phyloP scores from a whole-genome alignment of 2,797 vertebrate genomes.

The Pseudochirops cupreus region DNA sequence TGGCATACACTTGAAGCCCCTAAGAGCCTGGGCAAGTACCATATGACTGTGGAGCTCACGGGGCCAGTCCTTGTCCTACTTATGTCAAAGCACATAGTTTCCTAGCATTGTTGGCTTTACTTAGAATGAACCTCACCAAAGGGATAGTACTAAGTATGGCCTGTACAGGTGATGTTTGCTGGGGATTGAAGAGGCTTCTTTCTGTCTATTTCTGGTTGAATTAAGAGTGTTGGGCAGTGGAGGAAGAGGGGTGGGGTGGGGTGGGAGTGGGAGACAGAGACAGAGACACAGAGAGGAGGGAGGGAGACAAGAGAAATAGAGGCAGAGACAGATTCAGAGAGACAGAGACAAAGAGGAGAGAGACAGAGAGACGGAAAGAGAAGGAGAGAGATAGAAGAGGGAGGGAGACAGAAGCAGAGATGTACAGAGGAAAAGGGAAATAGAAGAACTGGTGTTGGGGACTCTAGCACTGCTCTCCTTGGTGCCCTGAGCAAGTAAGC shows the following conservation, averaged over 20 bases:
- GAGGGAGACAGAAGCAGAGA: not conserved
- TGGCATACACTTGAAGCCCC: not conserved
- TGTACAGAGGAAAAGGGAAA: not conserved
- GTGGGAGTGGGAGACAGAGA: too few relatives aligned
- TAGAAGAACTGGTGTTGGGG: too few relatives aligned
- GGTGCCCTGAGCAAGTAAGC: not conserved
- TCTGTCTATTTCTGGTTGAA: not conserved
- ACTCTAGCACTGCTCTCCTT: too few relatives aligned
- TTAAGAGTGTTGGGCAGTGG: not conserved
- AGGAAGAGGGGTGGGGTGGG: too few relatives aligned
- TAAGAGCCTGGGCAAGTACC: not conserved
- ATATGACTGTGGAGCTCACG: not conserved
- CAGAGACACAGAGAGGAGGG: too few relatives aligned
- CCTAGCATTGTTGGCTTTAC: not conserved
- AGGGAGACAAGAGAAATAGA: too few relatives aligned
- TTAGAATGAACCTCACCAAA: not conserved
- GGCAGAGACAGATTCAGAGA: too few relatives aligned
- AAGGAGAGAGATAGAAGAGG: not conserved
- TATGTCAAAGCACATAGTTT: not conserved
- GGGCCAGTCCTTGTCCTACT: not conserved
- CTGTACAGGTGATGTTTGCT: not conserved
- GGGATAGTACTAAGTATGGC: not conserved
- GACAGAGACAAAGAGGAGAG: too few relatives aligned
- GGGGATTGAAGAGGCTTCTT: not conserved
- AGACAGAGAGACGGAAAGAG: too few relatives aligned